phyloP scores from a whole-genome alignment of 2,113 vertebrate genomes.

The Otocyon megalotis region DNA sequence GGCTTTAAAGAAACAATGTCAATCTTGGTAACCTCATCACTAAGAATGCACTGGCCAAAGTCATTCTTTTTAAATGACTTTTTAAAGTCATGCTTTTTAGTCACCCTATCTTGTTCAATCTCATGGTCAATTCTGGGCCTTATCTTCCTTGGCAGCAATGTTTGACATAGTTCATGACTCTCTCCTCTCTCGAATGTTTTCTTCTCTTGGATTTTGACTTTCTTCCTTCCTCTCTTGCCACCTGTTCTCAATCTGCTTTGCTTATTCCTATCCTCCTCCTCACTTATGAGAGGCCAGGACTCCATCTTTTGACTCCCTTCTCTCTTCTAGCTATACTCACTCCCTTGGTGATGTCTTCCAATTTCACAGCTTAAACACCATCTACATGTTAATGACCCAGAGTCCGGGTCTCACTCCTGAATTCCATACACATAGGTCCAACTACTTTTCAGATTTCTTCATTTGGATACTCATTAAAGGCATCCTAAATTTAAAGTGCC shows the following conservation, averaged over 20 bases:
- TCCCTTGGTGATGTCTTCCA: not conserved
- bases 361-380: not conserved
- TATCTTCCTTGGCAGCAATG: not conserved
- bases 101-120: not conserved
- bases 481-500: not conserved
- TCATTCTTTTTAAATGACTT: no score
- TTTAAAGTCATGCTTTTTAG: not conserved
- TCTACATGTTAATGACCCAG: not conserved
- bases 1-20: not conserved
- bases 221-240: not conserved
- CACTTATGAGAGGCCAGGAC: not conserved
- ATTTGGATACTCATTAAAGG: not conserved
- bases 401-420: not conserved
- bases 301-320: not conserved
- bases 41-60: not conserved
- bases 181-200: not conserved
- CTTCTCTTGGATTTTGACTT: not conserved
- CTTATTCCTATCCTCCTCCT: not conserved
- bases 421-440: not conserved
- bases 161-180: not conserved
- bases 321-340: not conserved
- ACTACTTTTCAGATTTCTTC: not conserved
- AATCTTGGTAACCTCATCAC: not conserved
- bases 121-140: not conserved
- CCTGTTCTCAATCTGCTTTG: not conserved